These are phyloP conservation scores for Alectura lathami DNA, from an alignment of 2,113 vertebrate species.

Conservation along the genomic window DNA sequence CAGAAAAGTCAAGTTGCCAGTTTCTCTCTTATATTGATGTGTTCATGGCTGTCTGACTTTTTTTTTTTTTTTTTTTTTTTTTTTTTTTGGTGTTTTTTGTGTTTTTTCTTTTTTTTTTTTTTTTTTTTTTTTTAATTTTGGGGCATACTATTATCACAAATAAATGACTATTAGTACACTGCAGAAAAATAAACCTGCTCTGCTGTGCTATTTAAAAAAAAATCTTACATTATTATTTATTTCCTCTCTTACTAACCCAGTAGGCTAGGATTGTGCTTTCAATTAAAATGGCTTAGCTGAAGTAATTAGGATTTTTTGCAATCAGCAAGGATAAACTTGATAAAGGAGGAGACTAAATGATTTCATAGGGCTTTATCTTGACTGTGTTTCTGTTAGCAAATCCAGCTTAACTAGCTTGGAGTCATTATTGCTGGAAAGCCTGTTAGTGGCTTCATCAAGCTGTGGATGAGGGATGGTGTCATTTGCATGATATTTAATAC, in stretches of 20 bases:
- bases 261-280: not conserved
- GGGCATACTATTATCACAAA: not conserved
- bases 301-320: constrained; percentile 40
- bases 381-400: not conserved
- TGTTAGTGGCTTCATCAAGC: not conserved
- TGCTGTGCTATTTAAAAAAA: not conserved
- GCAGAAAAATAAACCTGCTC: not conserved
- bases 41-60: not conserved
- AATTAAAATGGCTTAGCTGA: constrained; percentile 29
- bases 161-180: not conserved
- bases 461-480: not conserved
- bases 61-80: not conserved
- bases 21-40: not conserved
- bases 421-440: not conserved
- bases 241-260: not conserved
- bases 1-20: not conserved
- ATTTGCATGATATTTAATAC: not conserved
- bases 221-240: not conserved
- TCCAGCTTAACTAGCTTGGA: constrained; percentile 6
- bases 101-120: not conserved
- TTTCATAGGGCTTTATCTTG: not conserved
- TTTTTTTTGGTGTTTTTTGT: too few species aligned
- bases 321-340: constrained; percentile 19
- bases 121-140: not conserved
- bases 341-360: constrained; percentile 1